Evolutionary conservation across 1,140 invertebrate genomes (phyloP).

Genomic region (Gonatopus flavifemur): DNA sequence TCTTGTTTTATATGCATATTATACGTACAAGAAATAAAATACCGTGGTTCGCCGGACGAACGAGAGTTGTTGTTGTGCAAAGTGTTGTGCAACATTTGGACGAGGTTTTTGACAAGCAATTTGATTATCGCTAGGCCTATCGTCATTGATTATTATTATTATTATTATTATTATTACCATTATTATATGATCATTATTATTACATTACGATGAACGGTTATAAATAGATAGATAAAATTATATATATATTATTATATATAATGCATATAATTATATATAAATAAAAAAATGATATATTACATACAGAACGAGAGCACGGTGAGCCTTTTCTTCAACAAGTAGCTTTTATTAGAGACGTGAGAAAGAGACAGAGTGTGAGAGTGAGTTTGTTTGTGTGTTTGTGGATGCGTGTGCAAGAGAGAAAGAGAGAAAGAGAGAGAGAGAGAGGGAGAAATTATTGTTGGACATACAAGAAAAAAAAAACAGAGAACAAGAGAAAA

Average conservation of each 20-base stretch:
- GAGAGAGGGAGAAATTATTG: not conserved
- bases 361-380: not conserved
- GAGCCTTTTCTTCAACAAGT: conserved; percentile 22
- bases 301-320: conserved; percentile 11
- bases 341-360: conserved; percentile 3
- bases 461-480: conserved; percentile 1
- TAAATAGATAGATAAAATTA: conserved; percentile 18
- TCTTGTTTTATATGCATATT: no score
- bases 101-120: no score
- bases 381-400: conserved; percentile 4
- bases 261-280: conserved; percentile 13
- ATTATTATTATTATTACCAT: no score
- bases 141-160: no score
- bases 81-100: no score
- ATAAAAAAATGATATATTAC: conserved; percentile 16
- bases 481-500: not conserved
- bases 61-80: no score
- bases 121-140: no score
- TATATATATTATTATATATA: conserved; percentile 15
- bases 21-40: not conserved
- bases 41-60: not conserved
- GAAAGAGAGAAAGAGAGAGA: not conserved
- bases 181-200: no score
- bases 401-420: not conserved
- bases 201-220: conserved; percentile 1